Percentiles rank a stretch among this genome's conserved stretches.
Conservation (phyloP, 2,888 invertebrate genomes). For the Watsonalla binaria region DNA sequence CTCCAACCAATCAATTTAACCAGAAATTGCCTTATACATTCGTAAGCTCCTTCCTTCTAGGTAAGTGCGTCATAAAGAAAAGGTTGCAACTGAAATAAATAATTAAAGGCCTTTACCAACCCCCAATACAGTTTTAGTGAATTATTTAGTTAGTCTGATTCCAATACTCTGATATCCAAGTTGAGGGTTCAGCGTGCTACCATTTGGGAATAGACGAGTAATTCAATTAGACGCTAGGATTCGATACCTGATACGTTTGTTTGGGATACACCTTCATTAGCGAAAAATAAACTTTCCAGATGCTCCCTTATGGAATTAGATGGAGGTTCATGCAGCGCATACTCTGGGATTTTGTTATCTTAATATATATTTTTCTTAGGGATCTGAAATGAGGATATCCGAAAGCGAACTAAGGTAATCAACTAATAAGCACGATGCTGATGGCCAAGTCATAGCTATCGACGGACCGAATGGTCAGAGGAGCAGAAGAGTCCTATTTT, state of each 20-base stretch:
- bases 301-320: neutral
- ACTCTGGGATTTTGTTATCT: neutral
- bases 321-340: neutral
- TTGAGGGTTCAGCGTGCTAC: neutral
- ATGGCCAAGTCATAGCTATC: too few relatives aligned
- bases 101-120: neutral
- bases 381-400: too few relatives aligned
- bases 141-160: neutral
- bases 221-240: constrained; percentile 8
- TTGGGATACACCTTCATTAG: neutral
- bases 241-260: constrained; percentile 6
- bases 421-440: too few relatives aligned
- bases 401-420: too few relatives aligned
- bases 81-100: constrained; percentile 1
- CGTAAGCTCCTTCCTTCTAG: neutral
- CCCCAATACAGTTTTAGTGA: constrained; percentile 3
- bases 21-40: neutral
- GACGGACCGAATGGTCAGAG: too few relatives aligned
- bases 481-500: too few relatives aligned
- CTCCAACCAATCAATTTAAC: neutral
- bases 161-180: neutral
- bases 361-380: neutral
- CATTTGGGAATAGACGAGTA: constrained; percentile 4
- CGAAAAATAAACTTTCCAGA: neutral
- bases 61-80: neutral